Evolutionary conservation across 2,797 vertebrate genomes (phyloP).

Genomic region (Sebastes kiyomatsui): DNA sequence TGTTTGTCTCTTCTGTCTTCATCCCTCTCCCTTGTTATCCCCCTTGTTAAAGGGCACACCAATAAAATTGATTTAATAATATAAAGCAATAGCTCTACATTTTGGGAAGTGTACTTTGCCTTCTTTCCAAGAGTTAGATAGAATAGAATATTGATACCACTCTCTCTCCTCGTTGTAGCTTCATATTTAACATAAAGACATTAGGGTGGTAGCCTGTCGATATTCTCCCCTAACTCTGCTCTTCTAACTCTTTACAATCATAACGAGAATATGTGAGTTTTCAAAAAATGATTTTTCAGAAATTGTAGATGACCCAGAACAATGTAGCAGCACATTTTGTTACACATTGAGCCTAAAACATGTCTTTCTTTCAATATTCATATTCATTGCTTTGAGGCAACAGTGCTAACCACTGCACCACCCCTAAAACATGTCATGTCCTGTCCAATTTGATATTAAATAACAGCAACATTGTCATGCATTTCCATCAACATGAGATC

Average conservation of each 20-base stretch:
- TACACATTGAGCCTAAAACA: not conserved
- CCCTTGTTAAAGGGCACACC: not conserved
- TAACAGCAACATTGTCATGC: not conserved
- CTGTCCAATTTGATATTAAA: not conserved
- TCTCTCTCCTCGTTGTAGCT: not conserved
- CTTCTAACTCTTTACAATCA: not conserved
- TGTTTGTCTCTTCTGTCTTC: not conserved
- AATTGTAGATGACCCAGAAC: not conserved
- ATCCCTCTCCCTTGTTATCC: not conserved
- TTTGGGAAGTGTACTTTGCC: not conserved
- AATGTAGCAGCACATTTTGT: not conserved
- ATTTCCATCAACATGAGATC: not conserved
- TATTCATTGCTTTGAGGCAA: too few species aligned
- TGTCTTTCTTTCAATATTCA: not conserved
- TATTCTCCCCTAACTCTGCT: not conserved
- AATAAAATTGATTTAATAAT: not conserved
- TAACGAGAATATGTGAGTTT: not conserved
- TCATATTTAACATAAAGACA: not conserved
- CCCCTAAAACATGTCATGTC: not conserved
- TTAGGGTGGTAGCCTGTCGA: not conserved
- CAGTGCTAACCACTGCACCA: too few species aligned
- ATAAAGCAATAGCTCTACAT: not conserved
- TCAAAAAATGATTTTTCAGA: not conserved
- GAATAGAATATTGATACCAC: too few species aligned
- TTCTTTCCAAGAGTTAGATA: too few species aligned